Percentiles rank a stretch among this genome's conserved stretches.
These are phyloP conservation scores for Cosmia trapezina DNA, from an alignment of 2,888 invertebrate genomes.

Conservation along the genomic window DNA sequence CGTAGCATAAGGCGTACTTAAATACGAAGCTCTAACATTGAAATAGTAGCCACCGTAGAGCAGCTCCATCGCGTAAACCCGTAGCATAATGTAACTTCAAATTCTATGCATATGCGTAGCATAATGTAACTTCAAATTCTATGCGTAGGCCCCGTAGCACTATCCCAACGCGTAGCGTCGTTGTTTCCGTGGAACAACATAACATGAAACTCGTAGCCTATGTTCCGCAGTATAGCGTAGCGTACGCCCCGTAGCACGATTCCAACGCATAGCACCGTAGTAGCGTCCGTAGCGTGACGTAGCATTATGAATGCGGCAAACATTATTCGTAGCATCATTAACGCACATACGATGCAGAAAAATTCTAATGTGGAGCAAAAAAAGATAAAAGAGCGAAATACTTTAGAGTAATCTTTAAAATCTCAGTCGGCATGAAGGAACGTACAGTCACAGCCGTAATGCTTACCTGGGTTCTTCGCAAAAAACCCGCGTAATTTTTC, in stretches of 20 bases:
- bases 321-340: slow-evolving; percentile 13
- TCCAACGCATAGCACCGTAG: no score
- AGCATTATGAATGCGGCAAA: background rate
- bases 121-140: background rate
- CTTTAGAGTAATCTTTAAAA: slow-evolving; percentile 51
- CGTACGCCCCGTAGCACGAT: background rate
- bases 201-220: background rate
- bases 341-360: slow-evolving; percentile 27
- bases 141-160: no score
- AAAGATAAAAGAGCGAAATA: slow-evolving; percentile 39
- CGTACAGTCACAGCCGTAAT: slow-evolving; percentile 75
- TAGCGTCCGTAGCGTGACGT: background rate
- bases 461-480: slow-evolving; percentile 80
- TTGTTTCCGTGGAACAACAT: no score
- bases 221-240: background rate
- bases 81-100: background rate
- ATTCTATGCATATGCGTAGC: no score
- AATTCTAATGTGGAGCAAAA: slow-evolving; percentile 21
- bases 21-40: background rate
- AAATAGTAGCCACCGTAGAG: background rate
- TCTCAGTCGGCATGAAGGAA: slow-evolving; percentile 71
- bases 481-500: slow-evolving; percentile 86
- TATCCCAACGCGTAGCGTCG: no score
- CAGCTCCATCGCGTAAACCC: background rate
- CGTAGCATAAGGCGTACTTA: background rate